Base-by-base conservation (phyloP, 1,140 invertebrate genomes). In the Drosophila rufa region DNA sequence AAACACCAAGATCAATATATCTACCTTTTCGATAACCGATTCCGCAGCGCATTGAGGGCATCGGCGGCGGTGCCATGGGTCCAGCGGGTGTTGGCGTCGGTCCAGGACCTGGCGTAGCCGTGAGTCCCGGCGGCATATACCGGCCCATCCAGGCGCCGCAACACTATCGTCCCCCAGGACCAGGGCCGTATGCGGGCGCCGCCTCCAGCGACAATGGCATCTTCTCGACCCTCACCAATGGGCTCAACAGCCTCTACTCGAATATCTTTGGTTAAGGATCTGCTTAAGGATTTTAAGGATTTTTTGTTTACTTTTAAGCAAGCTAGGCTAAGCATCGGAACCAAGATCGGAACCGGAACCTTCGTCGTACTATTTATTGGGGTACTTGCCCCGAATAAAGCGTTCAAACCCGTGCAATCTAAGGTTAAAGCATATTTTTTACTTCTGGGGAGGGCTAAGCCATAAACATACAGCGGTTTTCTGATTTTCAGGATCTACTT, bases 141-240 rank as follows among this genome's bases (percentile, higher is more conserved):
- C 78, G 90, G 8, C 90, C 91, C n/a, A 66, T 92, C 2, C 83
- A 68, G 38, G 60, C 73, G 48, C 86, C 81, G 5, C 92, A 87
- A 15, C 82, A 90, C 80, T 95, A 95, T 92, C 92, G 95, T 67
- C 95, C 95, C 4, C 92, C 92, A 40, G 65, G 77, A 5, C 86
- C 93, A 1, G 51, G 51, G 27, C 68, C 90, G 4, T 93, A 92
- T 15, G 81, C 67, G 3, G 64, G 70, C 12, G 75, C 58, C 30
- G 66, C 86, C 15, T 53, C 75, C 56, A 82, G 65, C 59, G 93
- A 93, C 73, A 93, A 94, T 78, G 95, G 96, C 22, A 95, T 97
- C 64, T 95, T 97, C 80, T 95, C 96, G 43, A 95, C 96, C 38
- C 95, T 97, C 79, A 96, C 95, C 82, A 96, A 94, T 81, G 95